A percentile compares a stretch with the other conserved stretches of the same genome.
phyloP scores from a whole-genome alignment of 2,888 invertebrate genomes.

The Himalopsyche japonica region DNA sequence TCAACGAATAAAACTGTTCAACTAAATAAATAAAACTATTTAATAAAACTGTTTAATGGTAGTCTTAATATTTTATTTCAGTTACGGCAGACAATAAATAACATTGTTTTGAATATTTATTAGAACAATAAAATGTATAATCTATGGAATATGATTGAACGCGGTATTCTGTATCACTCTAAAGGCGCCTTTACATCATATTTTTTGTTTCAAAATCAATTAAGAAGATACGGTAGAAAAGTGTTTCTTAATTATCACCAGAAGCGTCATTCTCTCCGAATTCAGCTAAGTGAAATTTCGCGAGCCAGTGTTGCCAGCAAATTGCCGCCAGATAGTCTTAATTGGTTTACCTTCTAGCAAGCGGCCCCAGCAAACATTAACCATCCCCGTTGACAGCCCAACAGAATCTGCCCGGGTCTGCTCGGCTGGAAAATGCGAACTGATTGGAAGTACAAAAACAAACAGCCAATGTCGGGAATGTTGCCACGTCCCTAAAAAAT shows the following conservation, averaged over 20 bases:
- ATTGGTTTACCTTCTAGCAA: conserved; percentile 36
- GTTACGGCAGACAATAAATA: no score
- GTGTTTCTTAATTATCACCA: neutral
- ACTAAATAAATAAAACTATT: no score
- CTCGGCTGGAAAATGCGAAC: conserved; percentile 36
- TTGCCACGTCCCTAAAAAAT: conserved; percentile 21
- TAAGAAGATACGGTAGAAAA: neutral
- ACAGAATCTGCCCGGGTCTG: neutral
- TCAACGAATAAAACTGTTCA: no score
- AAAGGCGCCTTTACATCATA: no score
- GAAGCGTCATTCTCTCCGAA: neutral
- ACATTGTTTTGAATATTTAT: no score
- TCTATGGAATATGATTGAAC: no score
- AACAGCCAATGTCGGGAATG: conserved; percentile 25
- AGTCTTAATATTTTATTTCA: no score
- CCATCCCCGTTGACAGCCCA: conserved; percentile 10
- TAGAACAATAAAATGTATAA: no score
- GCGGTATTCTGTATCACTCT: no score
- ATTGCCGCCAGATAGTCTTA: conserved; percentile 31
- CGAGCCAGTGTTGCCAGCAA: conserved; percentile 12
- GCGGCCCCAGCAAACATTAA: conserved; percentile 27
- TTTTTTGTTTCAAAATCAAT: no score
- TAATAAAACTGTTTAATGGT: no score
- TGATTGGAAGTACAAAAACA: conserved; percentile 39
- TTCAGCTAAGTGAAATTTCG: conserved; percentile 13